Conservation (phyloP, 1,140 invertebrate genomes). For the Wiebesia pumilae region DNA sequence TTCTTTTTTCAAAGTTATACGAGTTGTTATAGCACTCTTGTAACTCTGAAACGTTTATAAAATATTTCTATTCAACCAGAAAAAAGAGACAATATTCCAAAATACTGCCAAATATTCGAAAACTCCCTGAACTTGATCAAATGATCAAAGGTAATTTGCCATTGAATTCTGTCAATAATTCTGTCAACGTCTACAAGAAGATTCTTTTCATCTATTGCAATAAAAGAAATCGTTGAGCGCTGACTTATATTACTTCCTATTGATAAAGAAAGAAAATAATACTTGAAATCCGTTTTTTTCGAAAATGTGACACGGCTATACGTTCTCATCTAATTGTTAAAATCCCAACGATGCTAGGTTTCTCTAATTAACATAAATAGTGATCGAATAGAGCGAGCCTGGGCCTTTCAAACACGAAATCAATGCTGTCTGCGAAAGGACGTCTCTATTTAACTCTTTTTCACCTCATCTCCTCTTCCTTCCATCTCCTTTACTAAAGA, state of each 20-base stretch:
- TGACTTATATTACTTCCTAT: background rate
- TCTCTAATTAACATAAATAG: slow-evolving; percentile 40
- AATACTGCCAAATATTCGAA: background rate
- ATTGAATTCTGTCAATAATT: background rate
- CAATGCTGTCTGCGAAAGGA: background rate
- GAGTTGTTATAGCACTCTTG: background rate
- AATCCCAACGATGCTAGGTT: background rate
- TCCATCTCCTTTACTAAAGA: background rate
- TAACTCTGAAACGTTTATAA: background rate
- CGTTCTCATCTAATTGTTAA: slow-evolving; percentile 24
- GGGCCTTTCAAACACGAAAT: background rate
- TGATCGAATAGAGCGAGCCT: background rate
- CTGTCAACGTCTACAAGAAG: background rate
- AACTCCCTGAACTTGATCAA: background rate
- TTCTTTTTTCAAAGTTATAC: background rate
- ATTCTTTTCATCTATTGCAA: background rate
- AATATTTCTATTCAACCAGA: background rate
- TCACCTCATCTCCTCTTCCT: background rate
- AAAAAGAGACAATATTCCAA: background rate
- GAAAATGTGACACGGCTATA: background rate
- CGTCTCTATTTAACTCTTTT: slow-evolving; percentile 39
- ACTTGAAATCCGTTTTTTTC: background rate
- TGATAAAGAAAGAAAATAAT: background rate
- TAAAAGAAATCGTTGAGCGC: background rate
- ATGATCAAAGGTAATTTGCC: background rate